These are phyloP conservation scores for Apotomis capreana DNA, from an alignment of 2,888 invertebrate species.

Conservation along the genomic window DNA sequence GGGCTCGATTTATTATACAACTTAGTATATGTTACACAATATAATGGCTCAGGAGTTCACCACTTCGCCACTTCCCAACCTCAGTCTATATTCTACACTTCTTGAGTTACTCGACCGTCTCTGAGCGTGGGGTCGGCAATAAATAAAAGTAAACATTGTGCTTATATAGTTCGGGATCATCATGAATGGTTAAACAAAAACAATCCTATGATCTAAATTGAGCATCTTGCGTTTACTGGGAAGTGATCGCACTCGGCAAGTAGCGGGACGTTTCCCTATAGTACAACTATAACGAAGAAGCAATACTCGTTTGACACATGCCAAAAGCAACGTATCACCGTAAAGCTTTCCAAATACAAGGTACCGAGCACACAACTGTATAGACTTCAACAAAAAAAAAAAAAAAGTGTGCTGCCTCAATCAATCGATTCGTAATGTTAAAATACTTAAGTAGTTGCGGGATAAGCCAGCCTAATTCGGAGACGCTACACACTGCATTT, in stretches of 20 bases:
- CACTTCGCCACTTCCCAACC: constrained; percentile 41
- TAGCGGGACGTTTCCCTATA: constrained; percentile 4
- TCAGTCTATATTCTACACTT: constrained; percentile 9
- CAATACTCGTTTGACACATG: neutral
- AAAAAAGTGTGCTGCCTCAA: too few species aligned
- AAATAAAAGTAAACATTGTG: constrained; percentile 21
- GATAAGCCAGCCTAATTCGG: too few species aligned
- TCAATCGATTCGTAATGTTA: too few species aligned
- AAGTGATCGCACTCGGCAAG: constrained; percentile 43
- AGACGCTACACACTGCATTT: too few species aligned
- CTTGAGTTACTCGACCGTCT: constrained; percentile 8
- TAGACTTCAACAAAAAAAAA: too few species aligned
- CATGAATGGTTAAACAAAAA: constrained; percentile 17
- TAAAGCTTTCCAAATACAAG: too few species aligned
- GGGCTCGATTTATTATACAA: constrained; percentile 36
- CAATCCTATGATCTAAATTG: constrained; percentile 48
- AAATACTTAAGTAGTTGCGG: too few species aligned
- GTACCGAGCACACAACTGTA: too few species aligned
- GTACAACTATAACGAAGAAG: constrained; percentile 10
- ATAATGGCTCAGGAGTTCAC: constrained; percentile 26
- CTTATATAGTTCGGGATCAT: constrained; percentile 19
- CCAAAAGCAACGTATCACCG: neutral
- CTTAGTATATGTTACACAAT: constrained; percentile 26
- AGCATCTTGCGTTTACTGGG: constrained; percentile 48
- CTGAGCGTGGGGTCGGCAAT: constrained; percentile 6